phyloP scores from a whole-genome alignment of 2,888 invertebrate genomes.

The Calameuta pallipes region DNA sequence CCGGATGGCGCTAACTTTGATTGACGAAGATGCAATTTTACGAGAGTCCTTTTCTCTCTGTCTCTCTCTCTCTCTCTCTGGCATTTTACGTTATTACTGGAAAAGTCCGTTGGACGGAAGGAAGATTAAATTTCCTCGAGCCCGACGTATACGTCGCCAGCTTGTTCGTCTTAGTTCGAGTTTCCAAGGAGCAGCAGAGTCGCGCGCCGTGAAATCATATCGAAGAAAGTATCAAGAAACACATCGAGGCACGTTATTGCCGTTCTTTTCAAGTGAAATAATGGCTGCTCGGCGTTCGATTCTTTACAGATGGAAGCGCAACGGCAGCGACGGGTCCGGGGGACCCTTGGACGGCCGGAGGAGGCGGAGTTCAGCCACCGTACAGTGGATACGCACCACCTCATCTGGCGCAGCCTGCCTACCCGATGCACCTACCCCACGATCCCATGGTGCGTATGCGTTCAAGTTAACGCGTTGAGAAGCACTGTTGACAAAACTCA shows the following conservation, averaged over 20 bases:
- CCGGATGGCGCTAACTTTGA: too few relatives aligned
- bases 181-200: background rate
- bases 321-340: constrained; percentile 65
- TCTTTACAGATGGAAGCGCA: constrained; percentile 63
- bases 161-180: constrained; percentile 56
- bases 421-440: constrained; percentile 67
- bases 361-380: constrained; percentile 67
- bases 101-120: too few relatives aligned
- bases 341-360: constrained; percentile 66
- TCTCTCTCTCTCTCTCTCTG: too few relatives aligned
- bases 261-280: constrained; percentile 59
- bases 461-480: constrained; percentile 7
- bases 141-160: constrained; percentile 12
- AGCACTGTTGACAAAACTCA: constrained; percentile 27
- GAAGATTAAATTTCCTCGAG: too few relatives aligned
- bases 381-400: constrained; percentile 64
- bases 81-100: too few relatives aligned
- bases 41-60: too few relatives aligned
- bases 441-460: constrained; percentile 63
- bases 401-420: constrained; percentile 64
- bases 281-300: constrained; percentile 32
- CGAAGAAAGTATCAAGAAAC: constrained; percentile 54
- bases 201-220: constrained; percentile 47
- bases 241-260: constrained; percentile 55
- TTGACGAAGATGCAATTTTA: too few relatives aligned